These are phyloP conservation scores for Lasioglossum malachurum DNA, from an alignment of 2,888 invertebrate species.

Conservation along the genomic window DNA sequence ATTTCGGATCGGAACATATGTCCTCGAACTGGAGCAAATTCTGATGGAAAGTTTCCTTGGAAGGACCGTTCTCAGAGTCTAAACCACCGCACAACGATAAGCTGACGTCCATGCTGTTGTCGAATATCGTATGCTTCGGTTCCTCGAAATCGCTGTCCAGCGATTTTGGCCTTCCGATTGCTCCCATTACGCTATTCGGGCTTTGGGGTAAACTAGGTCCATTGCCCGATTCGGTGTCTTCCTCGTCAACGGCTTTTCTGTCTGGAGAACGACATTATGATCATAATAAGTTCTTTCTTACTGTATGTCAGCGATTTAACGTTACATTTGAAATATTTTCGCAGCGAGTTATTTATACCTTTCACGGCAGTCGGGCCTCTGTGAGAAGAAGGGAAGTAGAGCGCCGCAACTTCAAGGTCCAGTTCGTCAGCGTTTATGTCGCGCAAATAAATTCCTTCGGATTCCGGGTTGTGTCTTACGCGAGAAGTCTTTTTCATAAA, in stretches of 20 bases:
- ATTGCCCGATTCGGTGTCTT: conserved; percentile 98
- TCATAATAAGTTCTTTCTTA: not conserved
- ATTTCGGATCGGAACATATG: conserved; percentile 89
- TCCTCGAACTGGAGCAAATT: conserved; percentile 86
- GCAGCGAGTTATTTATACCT: conserved; percentile 76
- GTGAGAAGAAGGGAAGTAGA: conserved; percentile 91
- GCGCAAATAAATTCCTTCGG: conserved; percentile 95
- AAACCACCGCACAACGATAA: conserved; percentile 92
- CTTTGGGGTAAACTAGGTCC: conserved; percentile 98
- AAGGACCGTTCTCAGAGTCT: conserved; percentile 86
- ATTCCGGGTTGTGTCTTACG: conserved; percentile 87
- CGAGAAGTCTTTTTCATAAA: conserved; percentile 93
- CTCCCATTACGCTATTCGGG: conserved; percentile 94
- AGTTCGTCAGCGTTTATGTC: conserved; percentile 95
- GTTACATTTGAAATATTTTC: conserved; percentile 53
- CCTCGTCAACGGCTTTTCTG: conserved; percentile 88
- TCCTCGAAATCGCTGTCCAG: conserved; percentile 95
- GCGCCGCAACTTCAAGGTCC: conserved; percentile 96
- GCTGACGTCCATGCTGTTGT: conserved; percentile 87
- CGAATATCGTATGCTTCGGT: conserved; percentile 85
- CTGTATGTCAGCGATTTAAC: not conserved
- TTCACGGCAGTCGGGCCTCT: conserved; percentile 80
- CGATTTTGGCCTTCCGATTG: conserved; percentile 88
- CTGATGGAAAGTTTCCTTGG: conserved; percentile 88
- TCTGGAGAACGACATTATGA: conserved; percentile 69